Evolutionary conservation across 2,888 invertebrate species (phyloP).

Genomic region (Platypus cylindrus): DNA sequence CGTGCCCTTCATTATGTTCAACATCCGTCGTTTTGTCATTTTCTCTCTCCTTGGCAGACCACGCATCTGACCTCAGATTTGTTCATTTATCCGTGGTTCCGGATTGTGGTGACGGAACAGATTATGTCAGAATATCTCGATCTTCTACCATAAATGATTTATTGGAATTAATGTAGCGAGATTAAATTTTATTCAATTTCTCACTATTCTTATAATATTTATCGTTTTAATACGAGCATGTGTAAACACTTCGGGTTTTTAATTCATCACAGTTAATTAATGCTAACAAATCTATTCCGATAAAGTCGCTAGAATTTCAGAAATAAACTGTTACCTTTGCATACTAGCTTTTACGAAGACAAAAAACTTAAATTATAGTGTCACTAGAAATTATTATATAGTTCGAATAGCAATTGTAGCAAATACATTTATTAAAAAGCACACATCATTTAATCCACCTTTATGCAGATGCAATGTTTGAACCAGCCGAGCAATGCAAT

Average conservation of each 20-base stretch:
- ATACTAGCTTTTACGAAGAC: too few species aligned
- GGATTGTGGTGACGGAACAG: conserved; percentile 23
- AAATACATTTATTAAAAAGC: conserved; percentile 7
- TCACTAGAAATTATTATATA: too few species aligned
- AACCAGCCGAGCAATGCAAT: conserved; percentile 11
- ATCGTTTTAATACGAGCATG: too few species aligned
- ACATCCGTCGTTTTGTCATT: conserved; percentile 28
- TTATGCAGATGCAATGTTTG: conserved; percentile 11
- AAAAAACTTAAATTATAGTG: too few species aligned
- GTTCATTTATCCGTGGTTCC: conserved; percentile 35
- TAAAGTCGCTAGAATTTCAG: too few species aligned
- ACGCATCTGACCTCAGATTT: conserved; percentile 28
- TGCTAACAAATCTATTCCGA: too few species aligned
- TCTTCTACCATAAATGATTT: conserved; percentile 6
- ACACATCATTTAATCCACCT: conserved; percentile 7
- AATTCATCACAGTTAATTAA: too few species aligned
- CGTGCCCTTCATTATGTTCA: conserved; percentile 29
- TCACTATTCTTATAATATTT: not conserved
- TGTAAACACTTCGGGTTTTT: too few species aligned
- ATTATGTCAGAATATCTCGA: conserved; percentile 12
- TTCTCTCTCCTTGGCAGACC: conserved; percentile 4
- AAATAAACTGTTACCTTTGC: too few species aligned
- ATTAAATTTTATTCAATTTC: not conserved
- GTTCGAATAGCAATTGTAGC: too few species aligned
- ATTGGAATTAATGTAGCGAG: not conserved